Conservation (phyloP, 1,140 invertebrate species). For the Lasaia peninsularis region DNA sequence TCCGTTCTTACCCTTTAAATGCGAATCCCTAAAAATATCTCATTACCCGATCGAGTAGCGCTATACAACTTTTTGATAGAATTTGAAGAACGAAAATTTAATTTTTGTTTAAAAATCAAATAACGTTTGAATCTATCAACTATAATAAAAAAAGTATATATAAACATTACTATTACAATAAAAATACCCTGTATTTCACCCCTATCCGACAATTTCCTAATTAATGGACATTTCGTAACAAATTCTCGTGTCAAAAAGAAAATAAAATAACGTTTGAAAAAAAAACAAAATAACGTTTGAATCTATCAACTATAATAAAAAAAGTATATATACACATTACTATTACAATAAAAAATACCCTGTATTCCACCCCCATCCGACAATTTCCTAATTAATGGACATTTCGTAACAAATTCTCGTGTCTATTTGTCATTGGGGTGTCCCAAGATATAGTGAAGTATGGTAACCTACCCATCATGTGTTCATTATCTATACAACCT, state of each 20-base stretch:
- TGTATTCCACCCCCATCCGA: conserved; percentile 29
- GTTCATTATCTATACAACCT: background rate
- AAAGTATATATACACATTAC: background rate
- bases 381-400: conserved; percentile 64
- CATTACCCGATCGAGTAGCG: too few species aligned
- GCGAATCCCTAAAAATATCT: too few species aligned
- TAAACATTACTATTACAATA: background rate
- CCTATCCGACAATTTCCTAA: conserved; percentile 53
- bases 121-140: too few species aligned
- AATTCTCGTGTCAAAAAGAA: conserved; percentile 43
- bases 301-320: too few species aligned
- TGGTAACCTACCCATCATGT: background rate
- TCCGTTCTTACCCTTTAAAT: too few species aligned
- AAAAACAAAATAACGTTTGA: too few species aligned
- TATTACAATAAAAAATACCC: too few species aligned
- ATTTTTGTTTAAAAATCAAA: too few species aligned
- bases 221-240: conserved; percentile 53
- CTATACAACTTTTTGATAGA: too few species aligned
- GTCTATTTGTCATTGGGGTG: conserved; percentile 32
- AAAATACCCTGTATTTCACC: conserved; percentile 16
- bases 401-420: conserved; percentile 44
- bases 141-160: background rate
- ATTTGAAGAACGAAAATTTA: too few species aligned
- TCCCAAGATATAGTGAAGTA: background rate
- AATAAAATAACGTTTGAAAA: too few species aligned